Evolutionary conservation across 2,113 vertebrate species (phyloP).

Genomic region (Nannospalax galili): DNA sequence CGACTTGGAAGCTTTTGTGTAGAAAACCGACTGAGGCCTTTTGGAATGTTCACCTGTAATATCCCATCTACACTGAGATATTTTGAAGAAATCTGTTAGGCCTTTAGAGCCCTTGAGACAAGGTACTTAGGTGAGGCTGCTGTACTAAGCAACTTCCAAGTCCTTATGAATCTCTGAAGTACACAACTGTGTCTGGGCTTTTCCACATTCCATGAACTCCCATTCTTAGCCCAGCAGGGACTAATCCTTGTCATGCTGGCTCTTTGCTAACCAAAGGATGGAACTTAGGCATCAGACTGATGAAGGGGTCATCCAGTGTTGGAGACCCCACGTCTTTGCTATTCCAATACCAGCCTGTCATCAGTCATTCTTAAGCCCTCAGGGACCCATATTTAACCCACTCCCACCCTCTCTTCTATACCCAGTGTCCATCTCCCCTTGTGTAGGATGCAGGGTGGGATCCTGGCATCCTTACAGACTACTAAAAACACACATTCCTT

Average conservation of each 20-base stretch:
- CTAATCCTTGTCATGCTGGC: neutral
- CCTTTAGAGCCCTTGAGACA: neutral
- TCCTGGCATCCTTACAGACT: neutral
- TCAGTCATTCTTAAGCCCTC: no score
- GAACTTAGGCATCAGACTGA: neutral
- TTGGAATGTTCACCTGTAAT: neutral
- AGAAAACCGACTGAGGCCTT: neutral
- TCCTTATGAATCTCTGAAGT: neutral
- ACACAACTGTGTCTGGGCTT: neutral
- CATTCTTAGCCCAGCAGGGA: neutral
- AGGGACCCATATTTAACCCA: neutral
- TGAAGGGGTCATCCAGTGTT: neutral
- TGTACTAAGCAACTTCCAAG: neutral
- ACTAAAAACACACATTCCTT: neutral
- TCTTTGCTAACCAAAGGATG: neutral
- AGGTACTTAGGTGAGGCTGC: neutral
- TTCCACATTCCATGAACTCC: neutral
- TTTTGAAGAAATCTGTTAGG: neutral
- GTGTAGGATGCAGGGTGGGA: neutral
- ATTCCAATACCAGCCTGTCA: neutral
- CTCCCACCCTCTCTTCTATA: neutral
- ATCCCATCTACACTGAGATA: neutral
- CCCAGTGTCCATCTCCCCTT: neutral
- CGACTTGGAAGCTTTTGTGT: slow-evolving; percentile 21
- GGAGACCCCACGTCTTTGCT: neutral